Base-by-base conservation (phyloP, 2,797 vertebrate genomes). In the Melanotaenia maccullochi region DNA sequence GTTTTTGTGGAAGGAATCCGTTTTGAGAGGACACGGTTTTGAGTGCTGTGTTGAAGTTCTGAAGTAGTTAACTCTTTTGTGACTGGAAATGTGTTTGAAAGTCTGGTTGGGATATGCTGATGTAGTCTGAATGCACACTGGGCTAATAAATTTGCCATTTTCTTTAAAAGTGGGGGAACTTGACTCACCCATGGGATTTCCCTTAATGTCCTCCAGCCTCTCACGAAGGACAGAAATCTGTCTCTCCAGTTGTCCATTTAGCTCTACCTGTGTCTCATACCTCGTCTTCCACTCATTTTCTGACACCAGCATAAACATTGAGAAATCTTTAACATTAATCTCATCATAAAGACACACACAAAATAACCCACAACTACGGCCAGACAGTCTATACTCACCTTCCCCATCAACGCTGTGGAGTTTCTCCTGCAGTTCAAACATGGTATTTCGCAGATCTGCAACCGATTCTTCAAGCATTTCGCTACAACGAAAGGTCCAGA, bases 251-350 rank as follows among this genome's bases (percentile, higher is more conserved):
- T 97, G 95, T 71, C 90, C 91, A 28, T 97, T 98, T 51, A 98
- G 49, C 86, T 97, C 97, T 35, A 90, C 61, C 90, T 97, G 96
- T 0, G 94, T 95, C 87, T 97, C 96, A 58, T 94, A 97, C 65
- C 94, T 94, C 1, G 94, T 96, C 92, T 95, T 97, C 97, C 97
- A 98, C 82, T 97, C 96, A 86, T 93, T 95, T 72, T 87, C 96
- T 97, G 76, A 71, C 25, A 52, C 28, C 20, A 61, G 44, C 18
- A 71, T 13, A 76, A 16, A 68, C 14, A 67, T 2, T 3, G 22
- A 76, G 30, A 28, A 60, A 14, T 32, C 6, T 22, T 44, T 57
- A 9, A 51, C 24, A 55, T 3, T 32, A 44, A 18, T 28, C 42
- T 8, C 8, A 18, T 7, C 20, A 24, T 16, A 2, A 20, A 38